phyloP scores from a whole-genome alignment of 2,797 vertebrate genomes.

The Tenualosa ilisha region DNA sequence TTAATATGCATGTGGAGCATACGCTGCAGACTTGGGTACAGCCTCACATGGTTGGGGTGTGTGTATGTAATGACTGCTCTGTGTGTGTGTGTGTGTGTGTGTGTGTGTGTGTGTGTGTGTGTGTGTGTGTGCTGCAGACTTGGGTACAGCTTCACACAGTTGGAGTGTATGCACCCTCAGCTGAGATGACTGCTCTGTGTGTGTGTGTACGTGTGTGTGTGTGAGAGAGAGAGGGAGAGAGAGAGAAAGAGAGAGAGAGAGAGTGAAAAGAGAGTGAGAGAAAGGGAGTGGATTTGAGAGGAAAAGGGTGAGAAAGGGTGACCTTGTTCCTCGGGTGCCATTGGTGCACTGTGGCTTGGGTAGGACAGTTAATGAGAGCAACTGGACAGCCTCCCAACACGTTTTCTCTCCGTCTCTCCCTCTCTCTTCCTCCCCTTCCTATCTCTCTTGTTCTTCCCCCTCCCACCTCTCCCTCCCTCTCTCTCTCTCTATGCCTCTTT shows the following conservation, averaged over 20 bases:
- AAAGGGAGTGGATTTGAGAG: neutral
- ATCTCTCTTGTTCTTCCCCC: no score
- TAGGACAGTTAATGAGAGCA: slow-evolving; percentile 23
- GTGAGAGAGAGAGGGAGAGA: neutral
- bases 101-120: slow-evolving; percentile 1
- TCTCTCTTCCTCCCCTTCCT: neutral
- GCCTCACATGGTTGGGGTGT: neutral
- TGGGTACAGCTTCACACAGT: neutral
- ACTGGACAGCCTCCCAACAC: slow-evolving; percentile 14
- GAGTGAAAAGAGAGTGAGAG: neutral
- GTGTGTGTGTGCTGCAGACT: slow-evolving; percentile 5
- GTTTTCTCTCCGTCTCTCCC: neutral
- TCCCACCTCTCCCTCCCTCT: neutral
- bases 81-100: slow-evolving; percentile 1
- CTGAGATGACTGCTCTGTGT: neutral
- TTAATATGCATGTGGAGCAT: slow-evolving; percentile 21
- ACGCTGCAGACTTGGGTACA: slow-evolving; percentile 8
- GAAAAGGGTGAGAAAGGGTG: slow-evolving; percentile 5
- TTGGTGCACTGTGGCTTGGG: neutral
- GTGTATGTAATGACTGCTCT: neutral
- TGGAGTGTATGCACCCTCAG: neutral
- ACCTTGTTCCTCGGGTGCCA: neutral
- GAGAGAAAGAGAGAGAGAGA: neutral
- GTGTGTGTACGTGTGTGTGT: neutral
- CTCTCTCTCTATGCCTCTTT: neutral